Percentiles rank a stretch among this genome's conserved stretches.
Conservation (phyloP, 2,113 vertebrate genomes). For the Castor canadensis region DNA sequence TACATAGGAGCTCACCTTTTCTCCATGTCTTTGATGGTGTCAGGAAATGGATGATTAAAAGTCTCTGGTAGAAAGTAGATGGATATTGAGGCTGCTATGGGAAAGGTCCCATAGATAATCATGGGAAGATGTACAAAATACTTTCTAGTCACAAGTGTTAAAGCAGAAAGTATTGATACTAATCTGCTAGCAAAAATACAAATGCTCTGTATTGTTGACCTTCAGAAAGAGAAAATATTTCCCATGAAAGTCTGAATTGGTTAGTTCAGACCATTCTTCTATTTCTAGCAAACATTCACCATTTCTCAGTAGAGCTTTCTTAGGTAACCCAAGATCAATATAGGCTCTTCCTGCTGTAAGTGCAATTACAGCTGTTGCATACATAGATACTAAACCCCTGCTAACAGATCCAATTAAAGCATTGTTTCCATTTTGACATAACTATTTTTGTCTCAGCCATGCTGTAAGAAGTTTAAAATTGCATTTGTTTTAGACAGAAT, state of each 20-base stretch:
- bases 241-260: neutral
- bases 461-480: neutral
- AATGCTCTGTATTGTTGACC: neutral
- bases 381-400: neutral
- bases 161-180: neutral
- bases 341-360: neutral
- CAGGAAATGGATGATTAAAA: neutral
- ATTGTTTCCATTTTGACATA: neutral
- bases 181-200: rapidly evolving
- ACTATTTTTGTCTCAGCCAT: neutral
- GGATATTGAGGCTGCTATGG: neutral
- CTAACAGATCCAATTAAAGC: neutral
- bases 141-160: neutral
- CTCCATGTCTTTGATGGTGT: neutral
- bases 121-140: neutral
- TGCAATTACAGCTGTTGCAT: neutral
- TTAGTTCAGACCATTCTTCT: neutral
- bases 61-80: neutral
- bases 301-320: neutral
- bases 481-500: neutral
- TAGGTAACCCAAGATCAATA: neutral
- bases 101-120: neutral
- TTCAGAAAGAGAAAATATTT: neutral
- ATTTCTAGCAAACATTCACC: neutral
- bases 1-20: neutral